Conservation (phyloP, 2,888 invertebrate genomes). For the Aporophyla nigra region DNA sequence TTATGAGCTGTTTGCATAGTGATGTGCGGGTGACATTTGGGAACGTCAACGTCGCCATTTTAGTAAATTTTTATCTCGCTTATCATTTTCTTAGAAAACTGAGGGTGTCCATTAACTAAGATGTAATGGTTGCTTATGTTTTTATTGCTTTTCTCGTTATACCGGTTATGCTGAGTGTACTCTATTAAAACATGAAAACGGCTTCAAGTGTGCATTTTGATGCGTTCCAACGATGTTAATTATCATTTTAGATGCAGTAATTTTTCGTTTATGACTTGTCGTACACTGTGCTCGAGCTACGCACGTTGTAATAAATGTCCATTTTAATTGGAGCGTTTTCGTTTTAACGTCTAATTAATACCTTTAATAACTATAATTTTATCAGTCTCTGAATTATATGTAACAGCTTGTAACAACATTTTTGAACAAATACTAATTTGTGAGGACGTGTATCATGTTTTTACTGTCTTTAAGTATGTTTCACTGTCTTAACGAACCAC, state of each 20-base stretch:
- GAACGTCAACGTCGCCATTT: slow-evolving; percentile 77
- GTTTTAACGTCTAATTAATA: slow-evolving; percentile 83
- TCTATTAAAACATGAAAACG: slow-evolving; percentile 71
- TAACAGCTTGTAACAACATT: slow-evolving; percentile 64
- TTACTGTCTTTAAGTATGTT: slow-evolving; percentile 37
- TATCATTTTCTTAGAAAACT: slow-evolving; percentile 71
- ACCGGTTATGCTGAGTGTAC: slow-evolving; percentile 72
- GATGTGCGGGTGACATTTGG: slow-evolving; percentile 81
- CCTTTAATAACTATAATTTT: slow-evolving; percentile 79
- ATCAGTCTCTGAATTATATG: slow-evolving; percentile 66
- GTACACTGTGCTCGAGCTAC: slow-evolving; percentile 74
- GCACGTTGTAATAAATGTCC: slow-evolving; percentile 79
- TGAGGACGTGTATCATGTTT: slow-evolving; percentile 51
- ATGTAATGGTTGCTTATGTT: slow-evolving; percentile 75
- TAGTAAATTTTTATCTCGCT: slow-evolving; percentile 76
- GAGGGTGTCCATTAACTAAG: slow-evolving; percentile 75
- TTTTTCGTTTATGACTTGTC: slow-evolving; percentile 84
- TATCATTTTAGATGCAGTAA: slow-evolving; percentile 80
- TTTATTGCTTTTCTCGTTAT: slow-evolving; percentile 76
- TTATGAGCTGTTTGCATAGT: slow-evolving; percentile 88
- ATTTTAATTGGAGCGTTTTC: slow-evolving; percentile 84
- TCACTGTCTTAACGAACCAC: slow-evolving; percentile 24
- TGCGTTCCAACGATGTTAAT: slow-evolving; percentile 81
- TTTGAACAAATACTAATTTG: slow-evolving; percentile 67
- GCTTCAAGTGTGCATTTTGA: slow-evolving; percentile 75